phyloP scores from a whole-genome alignment of 2,113 vertebrate species.

The Machaerirhynchus nigripectus region DNA sequence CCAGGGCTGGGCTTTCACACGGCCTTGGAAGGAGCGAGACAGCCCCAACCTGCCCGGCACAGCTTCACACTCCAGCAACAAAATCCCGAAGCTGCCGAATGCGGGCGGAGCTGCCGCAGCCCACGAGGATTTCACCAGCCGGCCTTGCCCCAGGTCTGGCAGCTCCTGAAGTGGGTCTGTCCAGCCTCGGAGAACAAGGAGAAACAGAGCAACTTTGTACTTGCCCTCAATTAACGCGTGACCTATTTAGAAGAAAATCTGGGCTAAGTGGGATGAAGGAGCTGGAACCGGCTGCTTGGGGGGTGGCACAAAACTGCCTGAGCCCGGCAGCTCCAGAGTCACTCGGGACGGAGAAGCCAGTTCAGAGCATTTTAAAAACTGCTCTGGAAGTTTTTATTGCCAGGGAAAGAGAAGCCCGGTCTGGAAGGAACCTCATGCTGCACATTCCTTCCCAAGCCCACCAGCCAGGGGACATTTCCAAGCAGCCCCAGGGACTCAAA shows the following conservation, averaged over 20 bases:
- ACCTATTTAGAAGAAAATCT: slow-evolving; percentile 47
- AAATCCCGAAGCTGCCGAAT: neutral
- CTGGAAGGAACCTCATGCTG: neutral
- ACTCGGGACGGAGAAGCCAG: neutral
- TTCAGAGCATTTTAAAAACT: neutral
- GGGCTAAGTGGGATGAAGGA: slow-evolving; percentile 48
- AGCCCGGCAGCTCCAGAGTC: neutral
- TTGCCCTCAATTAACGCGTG: slow-evolving; percentile 23
- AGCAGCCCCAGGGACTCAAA: fast-evolving
- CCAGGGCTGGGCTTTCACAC: neutral
- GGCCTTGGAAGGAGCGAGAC: neutral
- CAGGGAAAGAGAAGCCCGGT: neutral
- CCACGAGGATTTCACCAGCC: neutral
- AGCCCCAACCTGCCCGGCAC: neutral
- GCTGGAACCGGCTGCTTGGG: neutral
- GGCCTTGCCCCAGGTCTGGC: neutral
- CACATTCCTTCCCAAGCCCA: neutral
- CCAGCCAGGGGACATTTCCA: neutral
- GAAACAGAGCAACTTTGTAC: slow-evolving; percentile 29
- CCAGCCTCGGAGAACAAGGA: neutral
- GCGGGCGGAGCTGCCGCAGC: neutral
- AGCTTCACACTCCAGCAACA: fast-evolving
- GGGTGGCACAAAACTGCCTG: neutral
- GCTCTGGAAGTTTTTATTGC: neutral
- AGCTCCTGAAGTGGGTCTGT: neutral